A percentile compares a stretch with the other conserved stretches of the same genome.
These are phyloP conservation scores for Diploptera punctata DNA, from an alignment of 2,888 invertebrate genomes.

Conservation along the genomic window DNA sequence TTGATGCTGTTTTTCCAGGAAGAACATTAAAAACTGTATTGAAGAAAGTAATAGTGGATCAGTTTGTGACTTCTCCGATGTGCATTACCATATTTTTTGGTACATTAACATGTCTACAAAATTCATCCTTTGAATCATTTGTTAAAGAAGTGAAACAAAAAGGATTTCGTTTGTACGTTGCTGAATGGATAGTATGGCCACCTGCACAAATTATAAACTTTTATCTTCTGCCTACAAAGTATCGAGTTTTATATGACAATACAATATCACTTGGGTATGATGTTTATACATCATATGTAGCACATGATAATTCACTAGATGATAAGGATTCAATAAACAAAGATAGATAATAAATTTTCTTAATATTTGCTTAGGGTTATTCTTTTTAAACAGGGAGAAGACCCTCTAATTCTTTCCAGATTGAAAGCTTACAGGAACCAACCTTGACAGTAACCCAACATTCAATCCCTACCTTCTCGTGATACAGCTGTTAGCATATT, in stretches of 20 bases:
- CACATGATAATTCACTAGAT: conserved; percentile 64
- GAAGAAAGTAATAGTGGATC: conserved; percentile 84
- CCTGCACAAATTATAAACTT: conserved; percentile 94
- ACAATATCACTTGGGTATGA: conserved; percentile 86
- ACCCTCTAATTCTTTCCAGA: no score
- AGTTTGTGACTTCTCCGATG: conserved; percentile 82
- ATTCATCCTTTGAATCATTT: conserved; percentile 65
- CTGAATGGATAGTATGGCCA: conserved; percentile 94
- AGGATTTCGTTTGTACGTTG: conserved; percentile 78
- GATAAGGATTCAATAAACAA: no score
- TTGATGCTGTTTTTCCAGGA: conserved; percentile 77
- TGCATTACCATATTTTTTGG: conserved; percentile 79
- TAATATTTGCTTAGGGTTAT: no score
- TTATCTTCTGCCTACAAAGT: conserved; percentile 81
- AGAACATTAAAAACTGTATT: conserved; percentile 67
- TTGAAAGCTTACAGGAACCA: no score
- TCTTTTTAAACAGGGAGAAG: no score
- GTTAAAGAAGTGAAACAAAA: conserved; percentile 73
- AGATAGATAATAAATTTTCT: no score
- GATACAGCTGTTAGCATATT: no score
- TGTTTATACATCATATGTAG: conserved; percentile 82
- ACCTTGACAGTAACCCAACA: no score
- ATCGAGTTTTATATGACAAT: conserved; percentile 87
- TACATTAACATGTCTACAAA: conserved; percentile 76
- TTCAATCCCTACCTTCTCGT: no score